phyloP scores from a whole-genome alignment of 1,140 invertebrate species.

The Aphidius ervi region DNA sequence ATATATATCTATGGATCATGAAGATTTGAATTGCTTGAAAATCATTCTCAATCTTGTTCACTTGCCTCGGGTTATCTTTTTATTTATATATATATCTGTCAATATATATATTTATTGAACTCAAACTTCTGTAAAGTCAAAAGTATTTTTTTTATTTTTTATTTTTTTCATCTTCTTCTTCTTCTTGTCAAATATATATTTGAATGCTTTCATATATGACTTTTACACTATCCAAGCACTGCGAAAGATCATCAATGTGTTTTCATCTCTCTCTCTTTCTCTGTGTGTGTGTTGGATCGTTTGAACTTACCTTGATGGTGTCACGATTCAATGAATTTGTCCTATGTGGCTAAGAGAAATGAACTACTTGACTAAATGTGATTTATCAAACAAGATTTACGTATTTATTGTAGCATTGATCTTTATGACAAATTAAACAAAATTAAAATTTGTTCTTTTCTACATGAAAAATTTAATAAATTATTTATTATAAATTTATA shows the following conservation, averaged over 20 bases:
- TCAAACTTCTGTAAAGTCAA: no score
- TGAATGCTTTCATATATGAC: conserved; percentile 3
- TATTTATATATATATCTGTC: no score
- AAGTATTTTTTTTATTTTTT: neutral
- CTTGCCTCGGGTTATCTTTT: no score
- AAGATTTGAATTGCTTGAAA: no score
- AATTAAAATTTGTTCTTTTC: no score
- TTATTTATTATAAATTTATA: no score
- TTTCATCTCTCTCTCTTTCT: conserved; percentile 22
- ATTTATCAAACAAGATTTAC: conserved; percentile 16
- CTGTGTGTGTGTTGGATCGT: conserved; percentile 1
- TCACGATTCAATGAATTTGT: conserved; percentile 16
- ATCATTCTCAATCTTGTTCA: no score
- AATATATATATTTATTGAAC: no score
- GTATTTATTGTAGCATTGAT: no score
- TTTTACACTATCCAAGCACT: conserved; percentile 8
- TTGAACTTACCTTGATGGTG: neutral
- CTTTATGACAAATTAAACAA: neutral
- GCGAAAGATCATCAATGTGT: conserved; percentile 27
- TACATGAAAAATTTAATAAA: no score
- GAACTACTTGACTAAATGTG: conserved; percentile 21
- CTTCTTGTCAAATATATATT: conserved; percentile 9
- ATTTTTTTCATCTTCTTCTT: neutral
- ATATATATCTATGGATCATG: no score
- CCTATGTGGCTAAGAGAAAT: neutral